phyloP scores from a whole-genome alignment of 2,888 invertebrate species.

The Pilophorus perplexus region DNA sequence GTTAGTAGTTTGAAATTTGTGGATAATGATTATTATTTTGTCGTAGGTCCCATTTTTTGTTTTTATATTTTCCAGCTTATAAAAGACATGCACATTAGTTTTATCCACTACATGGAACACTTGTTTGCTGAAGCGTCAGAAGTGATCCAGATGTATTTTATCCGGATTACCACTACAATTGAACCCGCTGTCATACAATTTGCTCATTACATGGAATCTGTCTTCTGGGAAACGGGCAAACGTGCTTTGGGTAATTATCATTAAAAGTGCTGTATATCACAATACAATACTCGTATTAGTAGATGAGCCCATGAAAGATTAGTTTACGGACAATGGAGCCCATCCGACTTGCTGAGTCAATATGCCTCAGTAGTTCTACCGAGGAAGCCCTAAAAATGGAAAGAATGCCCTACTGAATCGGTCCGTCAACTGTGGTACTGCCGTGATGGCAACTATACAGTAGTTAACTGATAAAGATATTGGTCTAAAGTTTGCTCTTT shows the following conservation, averaged over 20 bases:
- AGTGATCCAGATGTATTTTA: constrained; percentile 68
- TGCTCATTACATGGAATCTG: constrained; percentile 71
- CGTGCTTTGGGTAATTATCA: constrained; percentile 64
- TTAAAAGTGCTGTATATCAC: too few species aligned
- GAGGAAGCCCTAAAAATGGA: too few species aligned
- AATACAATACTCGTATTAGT: too few species aligned
- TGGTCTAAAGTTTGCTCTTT: constrained; percentile 15
- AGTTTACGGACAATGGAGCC: neutral
- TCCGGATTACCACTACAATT: constrained; percentile 66
- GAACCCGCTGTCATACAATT: constrained; percentile 77
- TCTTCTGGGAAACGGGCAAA: constrained; percentile 69
- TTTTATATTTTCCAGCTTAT: constrained; percentile 57
- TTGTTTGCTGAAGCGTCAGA: constrained; percentile 69
- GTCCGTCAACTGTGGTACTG: too few species aligned
- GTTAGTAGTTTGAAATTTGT: too few species aligned
- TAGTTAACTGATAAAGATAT: neutral
- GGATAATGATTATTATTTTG: too few species aligned
- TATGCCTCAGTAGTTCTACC: too few species aligned
- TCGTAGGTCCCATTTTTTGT: too few species aligned
- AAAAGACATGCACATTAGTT: constrained; percentile 69
- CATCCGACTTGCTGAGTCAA: too few species aligned
- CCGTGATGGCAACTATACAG: too few species aligned
- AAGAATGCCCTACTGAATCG: too few species aligned
- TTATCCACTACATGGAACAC: constrained; percentile 69
- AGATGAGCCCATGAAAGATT: neutral